Base-by-base conservation (phyloP, 2,888 invertebrate genomes). In the Seira ritae region DNA sequence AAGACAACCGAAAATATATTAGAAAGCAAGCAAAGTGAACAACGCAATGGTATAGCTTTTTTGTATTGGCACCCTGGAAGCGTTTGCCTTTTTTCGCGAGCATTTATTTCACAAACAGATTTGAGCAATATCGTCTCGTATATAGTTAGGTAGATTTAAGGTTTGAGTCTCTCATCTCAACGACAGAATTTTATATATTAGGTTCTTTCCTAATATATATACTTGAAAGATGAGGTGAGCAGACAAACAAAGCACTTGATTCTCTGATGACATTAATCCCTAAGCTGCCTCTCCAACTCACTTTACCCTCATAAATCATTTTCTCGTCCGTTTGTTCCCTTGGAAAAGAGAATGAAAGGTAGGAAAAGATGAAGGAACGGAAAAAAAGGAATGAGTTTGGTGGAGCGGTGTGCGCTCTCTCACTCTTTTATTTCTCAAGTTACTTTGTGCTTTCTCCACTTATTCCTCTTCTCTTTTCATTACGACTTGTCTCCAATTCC, bases 251-350 rank as follows among this genome's bases (percentile, higher is more conserved):
- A 80, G 74, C 80, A 80, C 80, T 80, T 80, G 80, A 80, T 80
- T 80, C 80, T 80, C 78, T 79, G 84, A 84, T 84, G 84, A 79
- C 84, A 84, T 77, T 84, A 62, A 84, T 84, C 84, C 84, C 77
- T 78, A 70, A 66, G 78, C 78, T 78, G 79, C 78, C 78, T 78
- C 84, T 81, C 71, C 76, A 81, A 84, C 74, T 74, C 78, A 79
- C 74, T 79, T 73, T 79, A 46, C 66, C 75, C 78, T 84, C 84
- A 84, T 84, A 79, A 84, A 84, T 84, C 84, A 84, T 74, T 79
- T 79, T 74, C 83, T 55, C 68, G 70, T 50, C 69, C 70, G 77
- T 77, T 77, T 31, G 31, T 67, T 67, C 67, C 31, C 31, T 67
- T 10, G 31, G 17, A 67, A 66, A 50, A 68, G 66, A 79, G n/a